Evolutionary conservation across 2,888 invertebrate genomes (phyloP).

Genomic region (Ormyrus thymus): DNA sequence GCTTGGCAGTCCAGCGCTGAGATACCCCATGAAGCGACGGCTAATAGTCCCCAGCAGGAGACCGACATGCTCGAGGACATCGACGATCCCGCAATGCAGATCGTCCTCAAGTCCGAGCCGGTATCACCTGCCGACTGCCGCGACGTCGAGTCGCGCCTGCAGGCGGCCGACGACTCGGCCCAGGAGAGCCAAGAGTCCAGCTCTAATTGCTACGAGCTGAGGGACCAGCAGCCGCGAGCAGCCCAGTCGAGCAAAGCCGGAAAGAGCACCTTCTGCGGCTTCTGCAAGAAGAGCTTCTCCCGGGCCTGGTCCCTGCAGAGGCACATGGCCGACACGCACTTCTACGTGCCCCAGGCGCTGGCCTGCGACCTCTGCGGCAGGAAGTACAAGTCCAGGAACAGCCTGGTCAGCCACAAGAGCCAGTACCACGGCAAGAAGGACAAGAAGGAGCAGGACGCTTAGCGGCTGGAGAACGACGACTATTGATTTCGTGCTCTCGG

Average conservation of each 20-base stretch:
- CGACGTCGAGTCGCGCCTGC: constrained; percentile 66
- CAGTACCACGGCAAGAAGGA: constrained; percentile 43
- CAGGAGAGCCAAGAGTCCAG: too few species aligned
- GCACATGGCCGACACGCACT: constrained; percentile 76
- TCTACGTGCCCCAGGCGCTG: constrained; percentile 75
- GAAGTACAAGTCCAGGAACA: constrained; percentile 76
- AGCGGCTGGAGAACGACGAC: neutral
- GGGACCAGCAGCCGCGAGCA: neutral
- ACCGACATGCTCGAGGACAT: constrained; percentile 71
- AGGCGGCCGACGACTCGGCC: neutral
- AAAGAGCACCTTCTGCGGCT: constrained; percentile 70
- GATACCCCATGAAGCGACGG: constrained; percentile 28
- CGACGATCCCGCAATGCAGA: constrained; percentile 67
- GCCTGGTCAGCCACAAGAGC: constrained; percentile 76
- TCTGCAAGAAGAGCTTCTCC: constrained; percentile 76
- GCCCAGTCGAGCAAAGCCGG: neutral
- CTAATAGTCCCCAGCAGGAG: constrained; percentile 63
- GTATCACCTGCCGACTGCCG: constrained; percentile 66
- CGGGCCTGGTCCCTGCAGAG: constrained; percentile 76
- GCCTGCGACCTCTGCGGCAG: constrained; percentile 76
- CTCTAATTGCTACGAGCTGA: too few species aligned
- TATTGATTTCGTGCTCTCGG: neutral
- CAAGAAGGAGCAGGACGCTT: neutral
- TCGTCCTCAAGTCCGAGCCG: constrained; percentile 69
- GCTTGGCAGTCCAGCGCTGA: constrained; percentile 70